Evolutionary conservation across 2,888 invertebrate species (phyloP), one percentile per base, ranked within the genome.

Genomic region (Argyra leucocephala): DNA sequence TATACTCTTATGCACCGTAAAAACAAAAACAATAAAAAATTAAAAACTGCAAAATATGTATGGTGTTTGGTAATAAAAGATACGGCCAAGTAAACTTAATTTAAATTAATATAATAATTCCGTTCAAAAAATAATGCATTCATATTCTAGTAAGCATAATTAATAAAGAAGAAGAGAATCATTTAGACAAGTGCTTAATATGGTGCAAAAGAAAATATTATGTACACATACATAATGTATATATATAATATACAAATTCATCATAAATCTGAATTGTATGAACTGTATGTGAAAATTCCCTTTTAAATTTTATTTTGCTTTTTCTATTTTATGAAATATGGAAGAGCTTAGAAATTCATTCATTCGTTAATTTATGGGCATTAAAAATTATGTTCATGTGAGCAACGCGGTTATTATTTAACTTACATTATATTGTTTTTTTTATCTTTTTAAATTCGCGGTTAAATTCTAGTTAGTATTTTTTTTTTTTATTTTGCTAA

Each of bases 301-400:
- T 31, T 31, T 31, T 31, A 10, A 7, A 7, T 31, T 31, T 31
- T 5, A 31, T 7, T 31, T 31, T 18, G 48, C n/a, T 12, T 48
- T 48, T 48, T 48, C 18, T 48, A 1, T 48, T n/a, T 18, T 48
- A 12, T 10, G 2, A 48, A 48, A 31, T 31, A 31, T 7, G 10
- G 31, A 31, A n/a, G n/a, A n/a, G n/a, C n/a, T n/a, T n/a, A 31
- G 10, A 31, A 48, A 48, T 48, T 48, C 48, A 48, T 48, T 48
- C 48, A 48, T 15, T 48, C 48, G 18, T 48, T 37, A 37, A 37
- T 37, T 37, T 37, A 37, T 37, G 37, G 37, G 37, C 37, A 37
- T 37, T 48, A 48, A 48, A 31, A 48, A 48, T 48, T 48, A 48
- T n/a, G n/a, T n/a, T n/a, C n/a, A 48, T 48, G 48, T 48, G 48